A percentile compares a stretch with the other conserved stretches of the same genome.
Evolutionary conservation across 2,113 vertebrate species (phyloP).

Genomic region (Maccullochella peelii): DNA sequence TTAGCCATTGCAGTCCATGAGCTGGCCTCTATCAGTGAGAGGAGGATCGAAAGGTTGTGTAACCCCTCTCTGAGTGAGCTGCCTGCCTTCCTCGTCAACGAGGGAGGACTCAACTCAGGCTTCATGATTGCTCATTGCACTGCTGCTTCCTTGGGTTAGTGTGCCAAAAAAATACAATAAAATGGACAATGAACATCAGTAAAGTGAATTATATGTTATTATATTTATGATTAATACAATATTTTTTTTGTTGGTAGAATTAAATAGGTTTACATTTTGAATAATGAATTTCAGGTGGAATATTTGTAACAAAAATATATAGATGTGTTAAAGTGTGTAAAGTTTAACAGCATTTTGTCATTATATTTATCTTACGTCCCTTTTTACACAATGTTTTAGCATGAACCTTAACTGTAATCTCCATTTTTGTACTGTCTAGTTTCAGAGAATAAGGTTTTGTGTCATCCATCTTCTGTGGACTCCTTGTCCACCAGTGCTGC

Average conservation of each 20-base stretch:
- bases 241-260: background rate
- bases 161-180: background rate
- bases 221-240: background rate
- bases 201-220: background rate
- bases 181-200: background rate
- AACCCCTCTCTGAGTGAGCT: slow-evolving; percentile 97
- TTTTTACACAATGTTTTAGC: background rate
- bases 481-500: slow-evolving; percentile 98
- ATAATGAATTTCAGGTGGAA: background rate
- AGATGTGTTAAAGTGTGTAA: background rate
- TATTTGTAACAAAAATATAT: background rate
- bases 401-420: background rate
- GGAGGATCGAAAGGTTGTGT: slow-evolving; percentile 95
- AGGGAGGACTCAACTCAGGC: slow-evolving; percentile 97
- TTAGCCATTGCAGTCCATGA: slow-evolving; percentile 96
- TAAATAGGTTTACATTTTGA: background rate
- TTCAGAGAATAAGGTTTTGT: slow-evolving; percentile 97
- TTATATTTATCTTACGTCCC: background rate
- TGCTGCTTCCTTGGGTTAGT: slow-evolving; percentile 93
- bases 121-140: slow-evolving; percentile 99
- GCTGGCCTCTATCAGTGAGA: slow-evolving; percentile 95
- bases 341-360: background rate
- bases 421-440: slow-evolving; percentile 80
- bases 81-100: slow-evolving; percentile 95
- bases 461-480: slow-evolving; percentile 98